Evolutionary conservation across 2,113 vertebrate genomes (phyloP).

Genomic region (Nymphicus hollandicus): DNA sequence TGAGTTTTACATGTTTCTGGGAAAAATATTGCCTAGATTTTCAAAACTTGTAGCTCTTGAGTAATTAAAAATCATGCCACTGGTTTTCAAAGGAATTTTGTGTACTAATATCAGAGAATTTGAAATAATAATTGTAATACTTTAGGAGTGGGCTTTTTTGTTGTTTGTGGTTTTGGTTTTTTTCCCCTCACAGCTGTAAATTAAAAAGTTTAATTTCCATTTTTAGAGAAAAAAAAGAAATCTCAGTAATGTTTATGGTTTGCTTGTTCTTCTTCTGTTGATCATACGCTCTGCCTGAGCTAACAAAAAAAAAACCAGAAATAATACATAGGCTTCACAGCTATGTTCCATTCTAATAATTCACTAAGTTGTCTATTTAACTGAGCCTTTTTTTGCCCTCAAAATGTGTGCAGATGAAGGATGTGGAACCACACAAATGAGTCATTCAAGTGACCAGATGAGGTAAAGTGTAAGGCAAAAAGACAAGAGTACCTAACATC

Average conservation of each 20-base stretch:
- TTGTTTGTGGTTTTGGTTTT: background rate
- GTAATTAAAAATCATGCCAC: background rate
- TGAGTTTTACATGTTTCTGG: background rate
- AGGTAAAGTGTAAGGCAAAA: background rate
- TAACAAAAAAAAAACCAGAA: background rate
- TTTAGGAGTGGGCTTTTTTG: background rate
- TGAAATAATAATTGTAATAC: background rate
- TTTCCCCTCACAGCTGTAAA: background rate
- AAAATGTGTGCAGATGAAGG: background rate
- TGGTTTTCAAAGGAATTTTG: background rate
- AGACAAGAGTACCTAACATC: background rate
- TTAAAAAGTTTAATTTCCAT: background rate
- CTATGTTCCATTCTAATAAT: background rate
- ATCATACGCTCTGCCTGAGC: background rate
- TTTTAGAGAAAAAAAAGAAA: background rate
- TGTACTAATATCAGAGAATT: background rate
- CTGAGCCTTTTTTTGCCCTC: background rate
- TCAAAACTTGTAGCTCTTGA: background rate
- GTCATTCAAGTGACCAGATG: background rate
- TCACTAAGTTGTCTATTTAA: background rate
- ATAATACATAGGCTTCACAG: background rate
- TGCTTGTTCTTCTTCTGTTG: background rate
- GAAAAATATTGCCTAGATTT: background rate
- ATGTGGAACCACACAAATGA: background rate
- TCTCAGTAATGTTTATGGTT: background rate